A percentile compares a stretch with the other conserved stretches of the same genome.
These are phyloP conservation scores for Trachemys scripta DNA, from an alignment of 2,113 vertebrate genomes.

Conservation along the genomic window DNA sequence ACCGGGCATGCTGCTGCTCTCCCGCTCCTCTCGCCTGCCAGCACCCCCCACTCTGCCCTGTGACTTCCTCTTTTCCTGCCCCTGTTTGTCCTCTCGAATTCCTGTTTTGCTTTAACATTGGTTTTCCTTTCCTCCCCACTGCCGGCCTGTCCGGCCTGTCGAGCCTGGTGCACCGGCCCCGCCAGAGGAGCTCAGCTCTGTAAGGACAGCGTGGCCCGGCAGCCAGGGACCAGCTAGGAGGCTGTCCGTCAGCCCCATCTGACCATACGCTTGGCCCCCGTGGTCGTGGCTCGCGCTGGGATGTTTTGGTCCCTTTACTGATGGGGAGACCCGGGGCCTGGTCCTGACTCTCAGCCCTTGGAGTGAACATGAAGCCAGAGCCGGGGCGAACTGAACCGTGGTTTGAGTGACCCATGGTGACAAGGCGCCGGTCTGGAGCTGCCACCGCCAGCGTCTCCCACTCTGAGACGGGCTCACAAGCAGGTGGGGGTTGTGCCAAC, in stretches of 20 bases:
- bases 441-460: neutral
- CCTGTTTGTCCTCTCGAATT: neutral
- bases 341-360: neutral
- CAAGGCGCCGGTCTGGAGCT: too few species aligned
- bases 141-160: too few species aligned
- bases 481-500: too few species aligned
- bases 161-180: too few species aligned
- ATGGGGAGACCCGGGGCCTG: neutral
- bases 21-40: neutral
- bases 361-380: neutral
- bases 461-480: too few species aligned
- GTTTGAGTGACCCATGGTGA: neutral
- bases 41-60: neutral
- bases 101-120: slow-evolving; percentile 12
- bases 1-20: neutral
- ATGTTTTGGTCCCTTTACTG: neutral
- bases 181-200: too few species aligned
- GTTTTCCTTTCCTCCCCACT: neutral
- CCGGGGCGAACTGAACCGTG: neutral
- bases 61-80: neutral
- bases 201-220: too few species aligned
- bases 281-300: neutral
- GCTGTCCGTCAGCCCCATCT: neutral
- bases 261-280: too few species aligned
- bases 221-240: neutral